Base-by-base conservation (phyloP, 1,140 invertebrate genomes). In the Holotrichia oblita region DNA sequence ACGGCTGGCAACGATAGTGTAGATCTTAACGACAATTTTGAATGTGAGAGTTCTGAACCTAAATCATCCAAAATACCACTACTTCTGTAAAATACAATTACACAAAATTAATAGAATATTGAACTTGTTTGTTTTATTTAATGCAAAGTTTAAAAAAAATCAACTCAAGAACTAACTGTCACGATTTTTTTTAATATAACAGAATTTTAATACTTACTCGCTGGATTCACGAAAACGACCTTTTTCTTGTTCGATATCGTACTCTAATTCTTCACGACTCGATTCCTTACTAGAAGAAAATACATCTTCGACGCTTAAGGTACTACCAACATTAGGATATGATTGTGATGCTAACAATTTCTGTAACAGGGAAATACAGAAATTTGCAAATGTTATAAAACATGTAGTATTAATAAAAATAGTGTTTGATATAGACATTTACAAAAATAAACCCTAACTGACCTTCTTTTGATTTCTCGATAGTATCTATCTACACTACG, bases 41-140 rank as follows among this genome's bases (percentile, higher is more conserved):
- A 27, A 61, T 82, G 81, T 34, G 73, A 79, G 48, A 81, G 17
- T 10, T 90, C 89, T 40, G 86, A 84, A 79, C 90, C 89, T 76
- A 89, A 89, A 79, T 91, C 90, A 77, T 91, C 90, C 77, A 88
- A 87, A 80, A 90, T 89, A 80, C 90, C 89, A 86, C 90, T 89
- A 86, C 91, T 91, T 86, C 90, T 90, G 80, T 27, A 85, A 83
- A 73, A n/a, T n/a, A n/a, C n/a, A n/a, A n/a, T n/a, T n/a, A n/a
- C n/a, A n/a, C n/a, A n/a, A n/a, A 72, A 80, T 55, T 77, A 69
- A 55, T 77, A 59, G 14, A 34, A 14, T 59, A 10, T 34, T 1
- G 1, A 34, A 34, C 27, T n/a, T n/a, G n/a, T n/a, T n/a, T n/a
- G n/a, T n/a, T n/a, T n/a, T n/a, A n/a, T n/a, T n/a, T n/a, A n/a